A percentile compares a stretch with the other conserved stretches of the same genome.
phyloP scores from a whole-genome alignment of 2,888 invertebrate genomes.

The Mystacides longicornis region DNA sequence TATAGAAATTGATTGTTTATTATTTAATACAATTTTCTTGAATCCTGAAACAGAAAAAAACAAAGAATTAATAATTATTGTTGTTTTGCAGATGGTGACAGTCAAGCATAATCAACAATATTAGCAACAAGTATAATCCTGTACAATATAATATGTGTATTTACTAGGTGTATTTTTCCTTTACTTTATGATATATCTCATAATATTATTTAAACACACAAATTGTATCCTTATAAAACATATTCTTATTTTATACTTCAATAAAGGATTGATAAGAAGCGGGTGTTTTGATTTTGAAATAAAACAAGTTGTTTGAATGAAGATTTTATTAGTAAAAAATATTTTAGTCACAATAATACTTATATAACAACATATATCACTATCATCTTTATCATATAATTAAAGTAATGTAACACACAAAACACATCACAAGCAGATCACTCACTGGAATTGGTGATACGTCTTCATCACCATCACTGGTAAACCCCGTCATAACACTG shows the following conservation, averaged over 20 bases:
- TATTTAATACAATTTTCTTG: background rate
- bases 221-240: too few relatives aligned
- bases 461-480: background rate
- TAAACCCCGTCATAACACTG: conserved; percentile 3
- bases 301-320: conserved; percentile 7
- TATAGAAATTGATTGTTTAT: conserved; percentile 9
- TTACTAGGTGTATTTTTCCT: too few relatives aligned
- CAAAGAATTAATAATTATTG: conserved; percentile 10
- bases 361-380: conserved; percentile 4
- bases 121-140: background rate
- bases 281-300: conserved; percentile 9
- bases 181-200: too few relatives aligned
- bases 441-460: background rate
- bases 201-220: too few relatives aligned
- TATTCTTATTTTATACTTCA: too few relatives aligned
- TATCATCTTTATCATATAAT: conserved; percentile 5
- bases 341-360: conserved; percentile 10
- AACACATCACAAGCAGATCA: background rate
- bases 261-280: background rate
- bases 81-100: conserved; percentile 18
- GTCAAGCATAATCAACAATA: conserved; percentile 14
- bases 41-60: conserved; percentile 19
- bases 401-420: background rate
- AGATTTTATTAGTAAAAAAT: conserved; percentile 12
- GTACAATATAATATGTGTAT: background rate